phyloP scores from a whole-genome alignment of 2,113 vertebrate genomes.

The Lagenorhynchus albirostris region DNA sequence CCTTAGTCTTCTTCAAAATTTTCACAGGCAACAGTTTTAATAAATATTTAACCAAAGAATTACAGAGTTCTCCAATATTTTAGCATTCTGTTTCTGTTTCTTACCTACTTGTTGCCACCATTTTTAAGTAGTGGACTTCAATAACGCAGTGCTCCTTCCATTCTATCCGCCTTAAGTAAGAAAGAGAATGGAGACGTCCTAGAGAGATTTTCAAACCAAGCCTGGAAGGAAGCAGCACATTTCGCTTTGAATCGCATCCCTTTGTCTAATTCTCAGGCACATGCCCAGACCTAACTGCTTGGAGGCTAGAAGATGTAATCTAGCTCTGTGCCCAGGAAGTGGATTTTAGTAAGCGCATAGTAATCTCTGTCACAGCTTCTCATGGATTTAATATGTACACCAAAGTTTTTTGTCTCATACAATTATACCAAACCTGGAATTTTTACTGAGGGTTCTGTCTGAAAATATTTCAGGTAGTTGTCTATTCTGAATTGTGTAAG shows the following conservation, averaged over 20 bases:
- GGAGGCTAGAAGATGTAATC: background rate
- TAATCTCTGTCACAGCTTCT: background rate
- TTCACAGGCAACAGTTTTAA: background rate
- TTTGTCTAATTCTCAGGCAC: background rate
- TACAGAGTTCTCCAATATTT: background rate
- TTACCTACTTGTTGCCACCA: background rate
- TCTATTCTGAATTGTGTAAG: background rate
- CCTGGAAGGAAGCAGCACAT: background rate
- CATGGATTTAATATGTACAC: background rate
- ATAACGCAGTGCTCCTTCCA: background rate
- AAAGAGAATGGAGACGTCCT: background rate
- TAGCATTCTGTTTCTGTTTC: background rate
- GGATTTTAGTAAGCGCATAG: background rate
- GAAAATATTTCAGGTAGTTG: background rate
- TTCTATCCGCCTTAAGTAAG: background rate
- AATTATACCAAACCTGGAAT: background rate
- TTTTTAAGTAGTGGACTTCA: background rate
- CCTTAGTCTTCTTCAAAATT: background rate
- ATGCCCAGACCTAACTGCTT: background rate
- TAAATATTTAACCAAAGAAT: background rate
- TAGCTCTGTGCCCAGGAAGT: background rate
- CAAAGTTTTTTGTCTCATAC: background rate
- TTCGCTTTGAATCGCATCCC: background rate
- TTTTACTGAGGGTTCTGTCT: background rate
- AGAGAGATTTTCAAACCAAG: background rate